A percentile compares a stretch with the other conserved stretches of the same genome.
phyloP scores from a whole-genome alignment of 2,113 vertebrate species.

The Rutilus rutilus region DNA sequence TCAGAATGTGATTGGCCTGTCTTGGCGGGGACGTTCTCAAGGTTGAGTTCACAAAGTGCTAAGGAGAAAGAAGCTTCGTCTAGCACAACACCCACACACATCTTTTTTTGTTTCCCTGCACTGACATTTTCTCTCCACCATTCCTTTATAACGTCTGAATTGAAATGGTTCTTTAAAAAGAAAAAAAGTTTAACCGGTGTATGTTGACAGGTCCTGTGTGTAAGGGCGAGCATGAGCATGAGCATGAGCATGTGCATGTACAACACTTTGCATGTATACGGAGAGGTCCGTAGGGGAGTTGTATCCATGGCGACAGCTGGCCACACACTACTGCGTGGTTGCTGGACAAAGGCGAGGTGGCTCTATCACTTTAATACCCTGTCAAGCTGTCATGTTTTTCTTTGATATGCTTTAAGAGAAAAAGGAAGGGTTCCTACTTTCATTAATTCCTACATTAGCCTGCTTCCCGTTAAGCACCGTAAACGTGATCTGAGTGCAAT shows the following conservation, averaged over 20 bases:
- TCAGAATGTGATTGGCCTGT: slow-evolving; percentile 18
- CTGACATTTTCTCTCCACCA: slow-evolving; percentile 27
- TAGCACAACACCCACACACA: slow-evolving; percentile 45
- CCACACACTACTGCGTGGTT: slow-evolving; percentile 50
- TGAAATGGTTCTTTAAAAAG: slow-evolving; percentile 40
- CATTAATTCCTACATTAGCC: slow-evolving; percentile 55
- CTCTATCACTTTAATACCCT: slow-evolving; percentile 53
- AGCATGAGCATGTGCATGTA: slow-evolving; percentile 15
- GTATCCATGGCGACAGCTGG: slow-evolving; percentile 62
- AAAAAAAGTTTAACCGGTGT: slow-evolving; percentile 16
- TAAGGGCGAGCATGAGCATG: slow-evolving; percentile 14
- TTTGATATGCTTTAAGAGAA: slow-evolving; percentile 51
- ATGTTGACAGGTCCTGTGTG: slow-evolving; percentile 37
- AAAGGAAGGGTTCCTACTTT: slow-evolving; percentile 53
- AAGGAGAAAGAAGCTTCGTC: slow-evolving; percentile 44
- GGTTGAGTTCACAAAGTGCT: slow-evolving; percentile 48
- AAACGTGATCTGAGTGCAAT: slow-evolving; percentile 52
- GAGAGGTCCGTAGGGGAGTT: slow-evolving; percentile 51
- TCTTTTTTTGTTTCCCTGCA: not conserved
- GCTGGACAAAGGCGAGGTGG: slow-evolving; percentile 45
- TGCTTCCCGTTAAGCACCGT: slow-evolving; percentile 35
- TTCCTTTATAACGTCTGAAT: slow-evolving; percentile 3
- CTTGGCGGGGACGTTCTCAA: slow-evolving; percentile 29
- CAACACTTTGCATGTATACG: slow-evolving; percentile 32
- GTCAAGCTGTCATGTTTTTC: slow-evolving; percentile 59